A percentile compares a stretch with the other conserved stretches of the same genome.
Evolutionary conservation across 2,888 invertebrate species (phyloP).

Genomic region (Synergus laeviventris): DNA sequence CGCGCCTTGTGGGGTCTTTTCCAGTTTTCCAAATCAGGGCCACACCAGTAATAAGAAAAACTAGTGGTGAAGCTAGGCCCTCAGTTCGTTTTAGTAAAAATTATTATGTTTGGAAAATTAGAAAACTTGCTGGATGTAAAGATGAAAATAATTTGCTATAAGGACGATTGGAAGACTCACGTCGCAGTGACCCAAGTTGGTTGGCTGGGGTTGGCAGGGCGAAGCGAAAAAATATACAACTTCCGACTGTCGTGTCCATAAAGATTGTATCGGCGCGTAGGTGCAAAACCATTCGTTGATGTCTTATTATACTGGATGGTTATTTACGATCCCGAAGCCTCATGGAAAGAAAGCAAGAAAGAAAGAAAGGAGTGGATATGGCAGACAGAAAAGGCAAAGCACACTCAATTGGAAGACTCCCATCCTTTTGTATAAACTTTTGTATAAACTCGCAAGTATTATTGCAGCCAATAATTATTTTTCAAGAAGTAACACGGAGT

Average conservation of each 20-base stretch:
- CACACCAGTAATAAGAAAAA: no score
- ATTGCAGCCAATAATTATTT: not conserved
- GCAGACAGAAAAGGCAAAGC: not conserved
- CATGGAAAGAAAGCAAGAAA: not conserved
- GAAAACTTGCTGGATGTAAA: not conserved
- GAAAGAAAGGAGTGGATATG: not conserved
- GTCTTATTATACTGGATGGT: conserved; percentile 69
- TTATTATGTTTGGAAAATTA: no score
- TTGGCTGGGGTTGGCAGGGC: conserved; percentile 23
- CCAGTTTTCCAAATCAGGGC: no score
- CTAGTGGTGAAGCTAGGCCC: no score
- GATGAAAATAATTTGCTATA: not conserved
- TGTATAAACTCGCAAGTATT: not conserved
- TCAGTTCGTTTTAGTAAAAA: no score
- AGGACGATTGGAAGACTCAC: conserved; percentile 18
- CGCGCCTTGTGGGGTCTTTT: no score
- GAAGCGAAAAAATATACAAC: conserved; percentile 60
- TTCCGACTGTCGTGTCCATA: conserved; percentile 67
- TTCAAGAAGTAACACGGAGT: conserved; percentile 36
- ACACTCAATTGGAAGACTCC: not conserved
- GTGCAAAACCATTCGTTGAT: conserved; percentile 67
- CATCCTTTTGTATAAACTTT: not conserved
- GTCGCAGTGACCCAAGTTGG: conserved; percentile 13
- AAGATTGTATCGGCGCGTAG: conserved; percentile 70
- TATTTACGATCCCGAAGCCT: conserved; percentile 67